These are phyloP conservation scores for Andrena minutula DNA, from an alignment of 2,888 invertebrate genomes.

Conservation along the genomic window DNA sequence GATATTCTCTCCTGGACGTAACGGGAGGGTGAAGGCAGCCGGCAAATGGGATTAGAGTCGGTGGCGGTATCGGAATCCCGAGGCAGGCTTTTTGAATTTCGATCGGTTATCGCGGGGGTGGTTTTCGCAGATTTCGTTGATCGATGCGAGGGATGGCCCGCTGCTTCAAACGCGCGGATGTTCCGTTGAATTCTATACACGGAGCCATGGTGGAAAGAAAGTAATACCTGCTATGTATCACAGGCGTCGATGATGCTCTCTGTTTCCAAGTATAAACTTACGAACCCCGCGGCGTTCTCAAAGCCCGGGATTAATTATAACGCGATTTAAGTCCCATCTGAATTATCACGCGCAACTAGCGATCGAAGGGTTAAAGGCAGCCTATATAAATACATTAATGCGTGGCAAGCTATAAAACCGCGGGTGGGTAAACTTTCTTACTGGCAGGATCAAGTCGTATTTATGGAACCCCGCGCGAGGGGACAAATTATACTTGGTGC, in stretches of 20 bases:
- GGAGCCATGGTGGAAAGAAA: neutral
- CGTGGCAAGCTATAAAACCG: slow-evolving; percentile 47
- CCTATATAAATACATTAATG: slow-evolving; percentile 56
- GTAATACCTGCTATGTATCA: neutral
- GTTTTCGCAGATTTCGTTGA: neutral
- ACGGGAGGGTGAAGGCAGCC: slow-evolving; percentile 25
- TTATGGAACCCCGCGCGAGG: slow-evolving; percentile 51
- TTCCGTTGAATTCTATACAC: no score
- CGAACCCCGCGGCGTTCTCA: slow-evolving; percentile 23
- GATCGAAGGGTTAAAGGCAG: slow-evolving; percentile 59
- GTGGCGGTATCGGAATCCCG: slow-evolving; percentile 32
- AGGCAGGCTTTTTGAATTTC: slow-evolving; percentile 2
- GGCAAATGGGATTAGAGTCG: slow-evolving; percentile 54
- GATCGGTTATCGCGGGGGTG: neutral
- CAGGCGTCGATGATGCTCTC: slow-evolving; percentile 15
- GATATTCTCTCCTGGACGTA: slow-evolving; percentile 37
- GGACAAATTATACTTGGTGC: slow-evolving; percentile 22
- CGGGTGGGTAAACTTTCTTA: slow-evolving; percentile 63
- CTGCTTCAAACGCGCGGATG: no score
- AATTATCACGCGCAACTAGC: slow-evolving; percentile 60
- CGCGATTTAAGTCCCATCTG: slow-evolving; percentile 53
- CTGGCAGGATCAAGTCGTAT: slow-evolving; percentile 53
- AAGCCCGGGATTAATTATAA: slow-evolving; percentile 55
- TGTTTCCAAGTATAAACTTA: slow-evolving; percentile 25
- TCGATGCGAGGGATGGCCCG: neutral